A percentile compares a stretch with the other conserved stretches of the same genome.
These are phyloP conservation scores for Dichetophora obliterata DNA, from an alignment of 2,888 invertebrate species.

Conservation along the genomic window DNA sequence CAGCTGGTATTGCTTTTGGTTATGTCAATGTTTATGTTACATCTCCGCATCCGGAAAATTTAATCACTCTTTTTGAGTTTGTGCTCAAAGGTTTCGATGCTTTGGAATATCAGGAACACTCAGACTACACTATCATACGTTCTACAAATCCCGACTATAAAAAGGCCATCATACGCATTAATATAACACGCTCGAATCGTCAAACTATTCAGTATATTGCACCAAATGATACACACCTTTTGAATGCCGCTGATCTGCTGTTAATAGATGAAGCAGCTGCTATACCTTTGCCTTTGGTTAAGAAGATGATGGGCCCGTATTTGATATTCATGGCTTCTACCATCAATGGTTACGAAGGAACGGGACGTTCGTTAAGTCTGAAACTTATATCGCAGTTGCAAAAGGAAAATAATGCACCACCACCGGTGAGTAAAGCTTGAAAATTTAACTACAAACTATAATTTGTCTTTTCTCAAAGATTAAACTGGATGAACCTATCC, in stretches of 20 bases:
- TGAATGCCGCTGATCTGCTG: slow-evolving; percentile 94
- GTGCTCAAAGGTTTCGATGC: slow-evolving; percentile 95
- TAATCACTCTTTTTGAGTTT: slow-evolving; percentile 97
- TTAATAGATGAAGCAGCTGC: slow-evolving; percentile 99
- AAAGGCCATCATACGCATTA: slow-evolving; percentile 94
- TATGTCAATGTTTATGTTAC: slow-evolving; percentile 95
- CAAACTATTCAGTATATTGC: slow-evolving; percentile 98
- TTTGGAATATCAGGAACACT: slow-evolving; percentile 93
- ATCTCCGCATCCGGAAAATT: slow-evolving; percentile 97
- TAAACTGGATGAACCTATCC: slow-evolving; percentile 92
- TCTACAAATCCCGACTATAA: slow-evolving; percentile 97
- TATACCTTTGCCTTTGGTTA: slow-evolving; percentile 94
- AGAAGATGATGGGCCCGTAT: slow-evolving; percentile 89
- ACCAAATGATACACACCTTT: slow-evolving; percentile 88
- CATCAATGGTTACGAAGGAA: slow-evolving; percentile 98
- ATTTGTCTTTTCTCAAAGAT: slow-evolving; percentile 71
- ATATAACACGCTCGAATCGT: slow-evolving; percentile 89
- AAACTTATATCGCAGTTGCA: slow-evolving; percentile 93
- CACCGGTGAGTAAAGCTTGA: slow-evolving; percentile 72
- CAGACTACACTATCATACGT: slow-evolving; percentile 93
- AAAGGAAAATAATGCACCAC: slow-evolving; percentile 74
- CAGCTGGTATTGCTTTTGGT: slow-evolving; percentile 85
- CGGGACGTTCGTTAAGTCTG: slow-evolving; percentile 93
- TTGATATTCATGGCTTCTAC: slow-evolving; percentile 96
- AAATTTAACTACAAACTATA: not conserved